Conservation (phyloP, 2,888 invertebrate species). For the Heteromurus nitidus region DNA sequence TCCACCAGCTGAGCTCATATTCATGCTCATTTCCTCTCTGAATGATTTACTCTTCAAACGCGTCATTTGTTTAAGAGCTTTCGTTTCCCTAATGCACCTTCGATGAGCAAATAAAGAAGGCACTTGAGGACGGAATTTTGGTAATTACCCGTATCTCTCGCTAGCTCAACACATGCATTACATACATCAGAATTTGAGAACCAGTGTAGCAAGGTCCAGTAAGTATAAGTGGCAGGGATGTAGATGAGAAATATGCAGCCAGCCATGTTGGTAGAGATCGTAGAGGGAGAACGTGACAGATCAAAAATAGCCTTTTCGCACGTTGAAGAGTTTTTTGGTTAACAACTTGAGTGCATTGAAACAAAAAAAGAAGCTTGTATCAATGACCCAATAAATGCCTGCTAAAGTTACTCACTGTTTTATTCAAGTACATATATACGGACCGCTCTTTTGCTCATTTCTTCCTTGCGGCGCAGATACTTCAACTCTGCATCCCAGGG, state of each 20-base stretch:
- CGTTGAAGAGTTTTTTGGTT: conserved; percentile 39
- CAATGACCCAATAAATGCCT: conserved; percentile 31
- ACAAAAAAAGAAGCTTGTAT: conserved; percentile 46
- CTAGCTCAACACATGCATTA: too few relatives aligned
- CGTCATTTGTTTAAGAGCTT: too few relatives aligned
- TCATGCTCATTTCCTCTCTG: too few relatives aligned
- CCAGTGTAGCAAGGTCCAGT: too few relatives aligned
- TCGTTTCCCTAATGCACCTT: conserved; percentile 14
- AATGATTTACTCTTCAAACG: background rate
- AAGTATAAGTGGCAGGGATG: conserved; percentile 1
- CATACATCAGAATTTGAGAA: too few relatives aligned
- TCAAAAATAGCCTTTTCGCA: conserved; percentile 33
- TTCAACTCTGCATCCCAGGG: conserved; percentile 27
- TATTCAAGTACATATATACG: too few relatives aligned
- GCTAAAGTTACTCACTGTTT: conserved; percentile 19
- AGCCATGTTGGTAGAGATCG: conserved; percentile 24
- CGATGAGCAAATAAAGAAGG: conserved; percentile 4
- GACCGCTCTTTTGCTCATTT: conserved; percentile 20
- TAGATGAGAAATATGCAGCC: too few relatives aligned
- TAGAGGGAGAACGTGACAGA: conserved; percentile 36
- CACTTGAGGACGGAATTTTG: too few relatives aligned
- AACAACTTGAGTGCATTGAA: conserved; percentile 43
- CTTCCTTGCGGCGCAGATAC: conserved; percentile 20
- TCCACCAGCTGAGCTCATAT: too few relatives aligned
- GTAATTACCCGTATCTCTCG: too few relatives aligned